phyloP scores from a whole-genome alignment of 2,888 invertebrate species.

The Mactromeris polynyma region DNA sequence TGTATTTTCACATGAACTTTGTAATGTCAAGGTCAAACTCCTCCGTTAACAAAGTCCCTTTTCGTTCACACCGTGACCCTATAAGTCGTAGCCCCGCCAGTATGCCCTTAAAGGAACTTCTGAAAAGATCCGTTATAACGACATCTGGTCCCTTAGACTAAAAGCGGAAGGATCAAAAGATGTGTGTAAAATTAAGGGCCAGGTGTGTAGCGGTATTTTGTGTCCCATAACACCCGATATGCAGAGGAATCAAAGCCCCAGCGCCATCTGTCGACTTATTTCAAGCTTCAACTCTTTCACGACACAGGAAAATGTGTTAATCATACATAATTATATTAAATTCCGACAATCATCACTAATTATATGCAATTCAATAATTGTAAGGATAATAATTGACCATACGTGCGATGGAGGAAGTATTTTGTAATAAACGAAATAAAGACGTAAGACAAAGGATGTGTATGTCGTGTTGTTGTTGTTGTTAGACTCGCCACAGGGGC shows the following conservation, averaged over 20 bases:
- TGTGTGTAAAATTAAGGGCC: conserved; percentile 1
- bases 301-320: background rate
- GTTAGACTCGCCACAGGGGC: background rate
- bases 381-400: background rate
- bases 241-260: background rate
- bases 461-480: too few relatives aligned
- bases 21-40: too few relatives aligned
- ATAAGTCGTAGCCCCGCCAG: background rate
- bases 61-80: background rate
- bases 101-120: background rate
- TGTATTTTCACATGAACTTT: too few relatives aligned
- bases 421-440: background rate
- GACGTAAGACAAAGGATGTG: too few relatives aligned
- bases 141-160: background rate
- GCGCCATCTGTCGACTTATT: conserved; percentile 22
- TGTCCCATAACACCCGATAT: background rate
- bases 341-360: background rate
- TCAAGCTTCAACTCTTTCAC: background rate
- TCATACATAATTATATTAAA: too few relatives aligned
- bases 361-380: background rate
- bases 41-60: too few relatives aligned
- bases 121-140: conserved; percentile 3
- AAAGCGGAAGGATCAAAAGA: conserved; percentile 7
- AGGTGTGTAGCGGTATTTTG: conserved; percentile 36
- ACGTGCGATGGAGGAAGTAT: background rate